phyloP scores from a whole-genome alignment of 2,888 invertebrate species.

The Lasioglossum zephyrum region DNA sequence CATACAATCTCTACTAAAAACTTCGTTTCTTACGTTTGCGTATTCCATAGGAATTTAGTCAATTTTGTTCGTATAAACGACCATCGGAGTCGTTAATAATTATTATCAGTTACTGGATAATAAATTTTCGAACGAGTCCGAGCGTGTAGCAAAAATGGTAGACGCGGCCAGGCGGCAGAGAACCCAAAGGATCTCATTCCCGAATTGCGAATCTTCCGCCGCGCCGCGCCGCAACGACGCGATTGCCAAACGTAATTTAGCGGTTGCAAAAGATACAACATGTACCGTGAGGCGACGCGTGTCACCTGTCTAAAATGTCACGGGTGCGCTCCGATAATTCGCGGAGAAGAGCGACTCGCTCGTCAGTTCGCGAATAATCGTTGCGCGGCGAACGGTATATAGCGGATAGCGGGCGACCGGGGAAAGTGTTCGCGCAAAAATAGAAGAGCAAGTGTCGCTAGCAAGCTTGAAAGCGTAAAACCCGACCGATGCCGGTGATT shows the following conservation, averaged over 20 bases:
- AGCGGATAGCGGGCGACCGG: conserved; percentile 47
- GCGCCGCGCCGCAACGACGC: neutral
- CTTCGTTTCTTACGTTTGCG: neutral
- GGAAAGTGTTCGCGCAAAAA: conserved; percentile 70
- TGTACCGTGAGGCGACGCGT: neutral
- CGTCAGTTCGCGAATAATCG: conserved; percentile 15
- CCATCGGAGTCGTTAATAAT: neutral
- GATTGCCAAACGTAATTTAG: neutral
- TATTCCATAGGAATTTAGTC: neutral
- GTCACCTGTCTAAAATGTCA: neutral
- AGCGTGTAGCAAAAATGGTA: neutral
- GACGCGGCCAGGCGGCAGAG: neutral
- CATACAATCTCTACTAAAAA: neutral
- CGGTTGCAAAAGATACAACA: neutral
- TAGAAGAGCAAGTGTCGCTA: conserved; percentile 70
- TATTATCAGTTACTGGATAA: neutral
- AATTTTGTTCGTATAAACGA: neutral
- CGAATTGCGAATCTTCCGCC: neutral
- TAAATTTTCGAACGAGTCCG: neutral
- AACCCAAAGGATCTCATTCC: neutral
- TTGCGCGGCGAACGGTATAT: conserved; percentile 24
- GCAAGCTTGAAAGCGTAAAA: conserved; percentile 74
- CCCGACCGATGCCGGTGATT: conserved; percentile 60
- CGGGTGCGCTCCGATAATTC: conserved; percentile 4
- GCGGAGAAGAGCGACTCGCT: neutral